Conservation (phyloP, 2,113 vertebrate species). For the Tychaedon coryphoeus region DNA sequence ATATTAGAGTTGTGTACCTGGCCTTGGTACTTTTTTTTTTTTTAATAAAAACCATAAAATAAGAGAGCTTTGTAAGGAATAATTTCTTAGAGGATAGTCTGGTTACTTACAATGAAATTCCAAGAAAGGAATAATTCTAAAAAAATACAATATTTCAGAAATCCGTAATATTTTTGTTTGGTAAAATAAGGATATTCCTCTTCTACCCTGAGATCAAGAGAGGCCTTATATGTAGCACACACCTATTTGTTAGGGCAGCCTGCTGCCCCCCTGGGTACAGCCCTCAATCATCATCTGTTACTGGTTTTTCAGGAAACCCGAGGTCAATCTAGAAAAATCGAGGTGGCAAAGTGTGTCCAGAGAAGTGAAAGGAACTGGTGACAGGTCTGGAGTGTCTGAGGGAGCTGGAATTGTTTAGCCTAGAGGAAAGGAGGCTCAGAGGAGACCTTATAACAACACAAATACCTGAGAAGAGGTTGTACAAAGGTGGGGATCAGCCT, state of each 20-base stretch:
- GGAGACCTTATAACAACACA: too few species aligned
- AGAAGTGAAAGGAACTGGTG: not conserved
- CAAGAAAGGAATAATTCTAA: not conserved
- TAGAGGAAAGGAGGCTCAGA: not conserved
- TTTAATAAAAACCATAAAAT: not conserved
- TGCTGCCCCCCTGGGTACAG: not conserved
- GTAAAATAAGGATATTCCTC: not conserved
- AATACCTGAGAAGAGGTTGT: not conserved
- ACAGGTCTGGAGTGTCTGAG: not conserved
- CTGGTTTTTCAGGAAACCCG: not conserved
- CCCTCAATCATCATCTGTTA: fast-evolving
- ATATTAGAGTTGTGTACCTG: not conserved
- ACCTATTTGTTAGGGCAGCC: not conserved
- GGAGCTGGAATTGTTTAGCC: not conserved
- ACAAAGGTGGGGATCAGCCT: fast-evolving
- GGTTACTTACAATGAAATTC: not conserved
- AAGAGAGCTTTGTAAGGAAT: not conserved
- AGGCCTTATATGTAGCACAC: not conserved
- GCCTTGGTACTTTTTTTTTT: not conserved
- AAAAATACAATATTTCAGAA: not conserved
- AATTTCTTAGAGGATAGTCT: not conserved
- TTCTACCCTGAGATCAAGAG: not conserved
- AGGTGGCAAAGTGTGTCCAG: not conserved
- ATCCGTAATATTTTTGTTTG: not conserved
- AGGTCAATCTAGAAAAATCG: not conserved